Conservation (phyloP, 2,888 invertebrate genomes). For the Electrophaes corylata region DNA sequence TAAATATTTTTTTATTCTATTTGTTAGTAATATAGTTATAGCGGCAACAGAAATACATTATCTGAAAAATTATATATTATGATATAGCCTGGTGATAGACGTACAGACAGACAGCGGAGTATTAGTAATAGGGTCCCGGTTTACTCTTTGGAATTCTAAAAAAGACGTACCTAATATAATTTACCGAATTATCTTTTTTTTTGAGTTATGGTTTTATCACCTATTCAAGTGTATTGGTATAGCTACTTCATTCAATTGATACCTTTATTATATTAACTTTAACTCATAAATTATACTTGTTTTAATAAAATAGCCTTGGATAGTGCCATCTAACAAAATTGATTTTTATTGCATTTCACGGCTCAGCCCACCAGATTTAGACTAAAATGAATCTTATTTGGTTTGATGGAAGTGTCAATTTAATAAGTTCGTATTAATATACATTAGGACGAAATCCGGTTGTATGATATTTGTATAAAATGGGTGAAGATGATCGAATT, state of each 20-base stretch:
- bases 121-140: too few relatives aligned
- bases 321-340: slow-evolving; percentile 40
- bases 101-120: too few relatives aligned
- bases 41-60: too few relatives aligned
- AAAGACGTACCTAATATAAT: background rate
- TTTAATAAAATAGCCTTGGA: slow-evolving; percentile 41
- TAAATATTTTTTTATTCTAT: too few relatives aligned
- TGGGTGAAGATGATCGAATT: slow-evolving; percentile 35
- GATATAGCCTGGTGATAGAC: too few relatives aligned
- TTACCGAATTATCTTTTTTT: background rate
- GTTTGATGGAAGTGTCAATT: slow-evolving; percentile 37
- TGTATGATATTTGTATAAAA: slow-evolving; percentile 44
- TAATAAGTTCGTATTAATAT: slow-evolving; percentile 29
- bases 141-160: too few relatives aligned
- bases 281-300: slow-evolving; percentile 41
- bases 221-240: slow-evolving; percentile 6
- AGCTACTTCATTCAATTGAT: slow-evolving; percentile 26
- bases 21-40: too few relatives aligned
- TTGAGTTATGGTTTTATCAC: slow-evolving; percentile 18
- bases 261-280: slow-evolving; percentile 24
- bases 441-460: slow-evolving; percentile 41
- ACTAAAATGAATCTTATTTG: slow-evolving; percentile 43
- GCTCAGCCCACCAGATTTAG: slow-evolving; percentile 25
- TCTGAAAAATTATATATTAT: too few relatives aligned
- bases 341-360: slow-evolving; percentile 46